Evolutionary conservation across 2,888 invertebrate genomes (phyloP).

Genomic region (Mythimna lalbum): DNA sequence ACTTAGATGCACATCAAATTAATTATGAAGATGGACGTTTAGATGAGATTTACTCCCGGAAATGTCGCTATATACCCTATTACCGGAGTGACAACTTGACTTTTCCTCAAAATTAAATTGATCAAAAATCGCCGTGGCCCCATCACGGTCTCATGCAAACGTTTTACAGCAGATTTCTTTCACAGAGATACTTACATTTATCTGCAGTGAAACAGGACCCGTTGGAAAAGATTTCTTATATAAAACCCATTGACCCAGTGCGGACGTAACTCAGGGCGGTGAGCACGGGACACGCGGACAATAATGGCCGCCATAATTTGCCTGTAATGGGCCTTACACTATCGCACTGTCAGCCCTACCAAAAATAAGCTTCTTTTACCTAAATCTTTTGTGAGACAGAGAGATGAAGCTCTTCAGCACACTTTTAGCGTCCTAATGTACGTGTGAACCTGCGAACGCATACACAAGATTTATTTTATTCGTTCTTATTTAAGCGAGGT

Average conservation of each 20-base stretch:
- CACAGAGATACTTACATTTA: conserved; percentile 53
- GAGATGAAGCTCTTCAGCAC: conserved; percentile 75
- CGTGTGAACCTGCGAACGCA: conserved; percentile 59
- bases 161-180: conserved; percentile 51
- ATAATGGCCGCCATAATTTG: conserved; percentile 89
- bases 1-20: conserved; percentile 24
- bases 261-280: conserved; percentile 84
- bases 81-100: conserved; percentile 28
- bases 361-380: conserved; percentile 86
- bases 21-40: conserved; percentile 28
- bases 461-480: conserved; percentile 58
- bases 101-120: conserved; percentile 41
- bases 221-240: conserved; percentile 80
- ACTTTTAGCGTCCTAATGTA: conserved; percentile 65
- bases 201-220: conserved; percentile 58
- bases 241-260: conserved; percentile 87
- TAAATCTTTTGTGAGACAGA: conserved; percentile 76
- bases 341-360: conserved; percentile 88
- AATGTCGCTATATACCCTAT: conserved; percentile 32
- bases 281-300: conserved; percentile 86
- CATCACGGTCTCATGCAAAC: conserved; percentile 46
- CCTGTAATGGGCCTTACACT: conserved; percentile 89
- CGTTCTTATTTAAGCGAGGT: conserved; percentile 42
- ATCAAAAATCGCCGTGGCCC: conserved; percentile 29
- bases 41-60: conserved; percentile 19